Percentiles rank a stretch among this genome's conserved stretches.
These are phyloP conservation scores for Syritta pipiens DNA, from an alignment of 2,888 invertebrate genomes.

Conservation along the genomic window DNA sequence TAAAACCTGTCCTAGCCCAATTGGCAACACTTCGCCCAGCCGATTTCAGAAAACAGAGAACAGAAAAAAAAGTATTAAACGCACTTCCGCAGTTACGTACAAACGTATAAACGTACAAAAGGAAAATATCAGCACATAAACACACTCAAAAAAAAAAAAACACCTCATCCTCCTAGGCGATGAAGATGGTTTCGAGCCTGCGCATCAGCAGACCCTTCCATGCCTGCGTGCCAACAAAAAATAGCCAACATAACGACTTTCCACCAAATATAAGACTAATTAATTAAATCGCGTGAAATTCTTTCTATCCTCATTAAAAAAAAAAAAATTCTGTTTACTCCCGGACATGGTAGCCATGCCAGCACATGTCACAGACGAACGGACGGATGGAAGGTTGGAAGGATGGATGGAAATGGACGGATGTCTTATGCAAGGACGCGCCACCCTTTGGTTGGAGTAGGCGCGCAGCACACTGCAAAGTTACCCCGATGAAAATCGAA, in stretches of 20 bases:
- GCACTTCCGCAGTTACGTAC: constrained; percentile 19
- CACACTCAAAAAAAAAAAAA: constrained; percentile 8
- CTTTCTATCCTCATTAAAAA: too few relatives aligned
- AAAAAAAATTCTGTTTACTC: background rate
- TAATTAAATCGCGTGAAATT: too few relatives aligned
- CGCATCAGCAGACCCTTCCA: constrained; percentile 12
- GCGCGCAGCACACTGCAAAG: constrained; percentile 20
- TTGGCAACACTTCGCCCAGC: constrained; percentile 56
- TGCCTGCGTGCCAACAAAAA: constrained; percentile 19
- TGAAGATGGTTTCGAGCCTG: constrained; percentile 27
- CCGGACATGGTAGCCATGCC: background rate
- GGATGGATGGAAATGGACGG: too few relatives aligned
- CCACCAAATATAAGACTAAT: too few relatives aligned
- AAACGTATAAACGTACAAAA: constrained; percentile 16
- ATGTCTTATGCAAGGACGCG: background rate
- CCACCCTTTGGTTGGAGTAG: background rate
- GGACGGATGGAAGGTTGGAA: too few relatives aligned
- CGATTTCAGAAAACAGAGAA: background rate
- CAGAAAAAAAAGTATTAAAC: constrained; percentile 10
- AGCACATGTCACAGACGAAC: background rate
- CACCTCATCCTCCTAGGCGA: constrained; percentile 11
- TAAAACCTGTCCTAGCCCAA: constrained; percentile 15
- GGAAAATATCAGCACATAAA: constrained; percentile 16
- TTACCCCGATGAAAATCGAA: background rate
- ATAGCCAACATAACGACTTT: constrained; percentile 11